phyloP scores from a whole-genome alignment of 2,113 vertebrate genomes.

The Neolamprologus cancellatus region DNA sequence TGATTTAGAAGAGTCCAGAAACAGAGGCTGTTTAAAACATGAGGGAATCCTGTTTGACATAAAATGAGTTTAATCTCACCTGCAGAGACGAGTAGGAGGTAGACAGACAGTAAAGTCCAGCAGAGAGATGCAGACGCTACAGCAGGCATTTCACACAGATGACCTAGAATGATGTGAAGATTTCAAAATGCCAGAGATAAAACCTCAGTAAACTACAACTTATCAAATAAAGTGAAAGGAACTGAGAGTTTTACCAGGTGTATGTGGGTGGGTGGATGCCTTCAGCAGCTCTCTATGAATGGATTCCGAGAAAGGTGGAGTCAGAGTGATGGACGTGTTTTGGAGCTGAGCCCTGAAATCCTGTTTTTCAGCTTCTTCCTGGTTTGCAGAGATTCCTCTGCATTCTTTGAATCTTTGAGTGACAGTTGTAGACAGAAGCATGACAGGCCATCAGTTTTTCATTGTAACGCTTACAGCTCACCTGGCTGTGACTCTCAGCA shows the following conservation, averaged over 20 bases:
- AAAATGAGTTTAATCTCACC: background rate
- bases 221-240: background rate
- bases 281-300: background rate
- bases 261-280: background rate
- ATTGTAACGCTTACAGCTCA: background rate
- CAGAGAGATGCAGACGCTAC: fast-evolving
- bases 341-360: background rate
- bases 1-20: background rate
- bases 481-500: background rate
- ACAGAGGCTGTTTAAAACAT: background rate
- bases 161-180: background rate
- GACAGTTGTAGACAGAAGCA: background rate
- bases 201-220: background rate
- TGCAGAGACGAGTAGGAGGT: background rate
- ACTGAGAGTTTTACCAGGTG: background rate
- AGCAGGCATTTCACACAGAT: background rate
- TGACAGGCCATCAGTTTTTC: fast-evolving
- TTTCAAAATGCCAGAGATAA: background rate
- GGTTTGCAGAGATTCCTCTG: background rate
- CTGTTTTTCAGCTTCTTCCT: background rate
- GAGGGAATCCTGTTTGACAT: background rate
- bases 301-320: background rate
- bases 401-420: background rate
- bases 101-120: background rate
- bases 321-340: background rate